Percentiles rank a stretch among this genome's conserved stretches.
phyloP scores from a whole-genome alignment of 1,140 invertebrate species.

The Drosophila sechellia region DNA sequence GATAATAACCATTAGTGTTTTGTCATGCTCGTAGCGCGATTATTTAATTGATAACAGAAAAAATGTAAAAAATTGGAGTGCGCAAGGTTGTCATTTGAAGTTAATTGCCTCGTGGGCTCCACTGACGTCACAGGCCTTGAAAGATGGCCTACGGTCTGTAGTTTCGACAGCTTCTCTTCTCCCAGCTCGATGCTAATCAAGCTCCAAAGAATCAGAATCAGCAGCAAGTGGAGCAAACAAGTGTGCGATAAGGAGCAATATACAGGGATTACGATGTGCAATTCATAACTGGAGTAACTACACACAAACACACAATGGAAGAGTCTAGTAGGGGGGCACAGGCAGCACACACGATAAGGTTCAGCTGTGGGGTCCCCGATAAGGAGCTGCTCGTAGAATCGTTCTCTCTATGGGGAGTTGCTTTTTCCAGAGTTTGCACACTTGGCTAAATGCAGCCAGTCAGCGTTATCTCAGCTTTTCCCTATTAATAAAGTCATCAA shows the following conservation, averaged over 20 bases:
- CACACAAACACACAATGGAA: slow-evolving; percentile 22
- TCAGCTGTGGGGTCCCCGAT: slow-evolving; percentile 7
- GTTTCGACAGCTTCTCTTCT: slow-evolving; percentile 57
- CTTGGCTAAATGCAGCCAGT: background rate
- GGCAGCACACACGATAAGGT: slow-evolving; percentile 19
- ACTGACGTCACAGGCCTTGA: slow-evolving; percentile 44
- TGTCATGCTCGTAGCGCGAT: slow-evolving; percentile 59
- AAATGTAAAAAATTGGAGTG: slow-evolving; percentile 28
- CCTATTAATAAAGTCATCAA: slow-evolving; percentile 11
- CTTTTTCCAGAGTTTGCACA: slow-evolving; percentile 13
- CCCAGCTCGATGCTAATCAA: slow-evolving; percentile 15
- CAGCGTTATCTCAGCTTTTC: slow-evolving; percentile 1
- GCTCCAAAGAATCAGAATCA: background rate
- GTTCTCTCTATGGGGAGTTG: background rate
- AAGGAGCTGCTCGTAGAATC: slow-evolving; percentile 1
- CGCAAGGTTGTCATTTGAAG: slow-evolving; percentile 31
- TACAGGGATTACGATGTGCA: slow-evolving; percentile 61
- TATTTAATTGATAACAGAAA: slow-evolving; percentile 70
- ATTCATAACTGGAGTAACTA: slow-evolving; percentile 53
- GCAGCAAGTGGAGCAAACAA: slow-evolving; percentile 35
- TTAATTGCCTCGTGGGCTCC: slow-evolving; percentile 12
- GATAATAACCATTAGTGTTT: slow-evolving; percentile 58
- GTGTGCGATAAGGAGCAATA: slow-evolving; percentile 35
- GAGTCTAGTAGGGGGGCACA: slow-evolving; percentile 4
- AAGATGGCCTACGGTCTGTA: slow-evolving; percentile 16